Conservation (phyloP, 2,797 vertebrate genomes). For the Tadarida brasiliensis region DNA sequence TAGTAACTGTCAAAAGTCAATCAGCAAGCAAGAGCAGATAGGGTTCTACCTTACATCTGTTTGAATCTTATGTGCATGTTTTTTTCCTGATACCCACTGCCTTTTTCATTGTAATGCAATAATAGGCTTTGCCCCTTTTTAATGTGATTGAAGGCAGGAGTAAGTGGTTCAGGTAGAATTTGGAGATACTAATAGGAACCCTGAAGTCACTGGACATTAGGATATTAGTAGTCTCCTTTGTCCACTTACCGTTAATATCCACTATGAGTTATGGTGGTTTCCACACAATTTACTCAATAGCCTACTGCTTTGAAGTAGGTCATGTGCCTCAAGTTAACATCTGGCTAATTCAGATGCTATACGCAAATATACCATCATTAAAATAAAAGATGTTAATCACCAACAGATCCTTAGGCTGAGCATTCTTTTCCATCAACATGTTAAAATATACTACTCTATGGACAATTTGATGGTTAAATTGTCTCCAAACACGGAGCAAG, state of each 20-base stretch:
- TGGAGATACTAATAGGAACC: neutral
- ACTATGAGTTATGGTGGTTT: neutral
- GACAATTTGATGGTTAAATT: conserved; percentile 41
- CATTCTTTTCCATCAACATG: neutral
- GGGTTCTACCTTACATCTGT: neutral
- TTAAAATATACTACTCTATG: conserved; percentile 45
- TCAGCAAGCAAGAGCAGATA: neutral
- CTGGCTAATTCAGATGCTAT: neutral
- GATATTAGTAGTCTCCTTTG: neutral
- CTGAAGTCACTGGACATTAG: neutral
- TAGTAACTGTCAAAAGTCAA: neutral
- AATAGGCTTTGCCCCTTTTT: neutral
- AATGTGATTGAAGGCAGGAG: neutral
- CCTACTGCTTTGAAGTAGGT: neutral
- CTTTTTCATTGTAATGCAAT: neutral
- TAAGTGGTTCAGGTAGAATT: neutral
- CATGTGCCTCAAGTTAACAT: neutral
- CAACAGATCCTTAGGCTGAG: neutral
- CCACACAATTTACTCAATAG: neutral
- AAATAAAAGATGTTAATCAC: neutral
- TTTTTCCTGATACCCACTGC: neutral
- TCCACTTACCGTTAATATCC: neutral
- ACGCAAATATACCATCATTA: neutral
- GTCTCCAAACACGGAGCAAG: neutral
- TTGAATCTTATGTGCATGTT: neutral